Conservation (phyloP, 2,888 invertebrate species). For the Arctia plantaginis region DNA sequence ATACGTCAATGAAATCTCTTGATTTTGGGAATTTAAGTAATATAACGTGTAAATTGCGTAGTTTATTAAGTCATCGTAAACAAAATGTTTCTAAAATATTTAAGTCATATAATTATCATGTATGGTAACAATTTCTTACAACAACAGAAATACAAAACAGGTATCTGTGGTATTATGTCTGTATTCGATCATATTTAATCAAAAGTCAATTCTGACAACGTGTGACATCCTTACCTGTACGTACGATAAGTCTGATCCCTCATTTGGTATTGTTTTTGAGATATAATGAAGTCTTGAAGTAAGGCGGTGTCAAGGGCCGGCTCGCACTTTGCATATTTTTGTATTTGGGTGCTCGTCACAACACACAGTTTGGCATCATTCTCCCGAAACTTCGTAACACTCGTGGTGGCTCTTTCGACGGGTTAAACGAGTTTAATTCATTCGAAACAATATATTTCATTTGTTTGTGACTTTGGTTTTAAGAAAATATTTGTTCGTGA, state of each 20-base stretch:
- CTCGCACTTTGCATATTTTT: conserved; percentile 72
- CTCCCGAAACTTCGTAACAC: conserved; percentile 10
- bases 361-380: conserved; percentile 3
- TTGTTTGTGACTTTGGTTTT: conserved; percentile 10
- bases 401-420: conserved; percentile 1
- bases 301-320: conserved; percentile 70
- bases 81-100: too few species aligned
- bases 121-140: too few species aligned
- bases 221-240: background rate
- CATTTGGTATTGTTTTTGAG: conserved; percentile 64
- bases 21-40: too few species aligned
- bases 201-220: too few species aligned
- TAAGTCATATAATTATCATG: too few species aligned
- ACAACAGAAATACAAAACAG: too few species aligned
- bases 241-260: conserved; percentile 33
- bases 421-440: conserved; percentile 12
- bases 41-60: background rate
- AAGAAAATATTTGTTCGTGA: too few species aligned
- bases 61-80: too few species aligned
- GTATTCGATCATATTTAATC: background rate
- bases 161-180: too few species aligned
- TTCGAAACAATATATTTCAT: conserved; percentile 9
- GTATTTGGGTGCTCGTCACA: conserved; percentile 62
- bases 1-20: background rate
- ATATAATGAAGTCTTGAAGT: conserved; percentile 76